phyloP scores from a whole-genome alignment of 2,888 invertebrate genomes.

The Encarsia formosa region DNA sequence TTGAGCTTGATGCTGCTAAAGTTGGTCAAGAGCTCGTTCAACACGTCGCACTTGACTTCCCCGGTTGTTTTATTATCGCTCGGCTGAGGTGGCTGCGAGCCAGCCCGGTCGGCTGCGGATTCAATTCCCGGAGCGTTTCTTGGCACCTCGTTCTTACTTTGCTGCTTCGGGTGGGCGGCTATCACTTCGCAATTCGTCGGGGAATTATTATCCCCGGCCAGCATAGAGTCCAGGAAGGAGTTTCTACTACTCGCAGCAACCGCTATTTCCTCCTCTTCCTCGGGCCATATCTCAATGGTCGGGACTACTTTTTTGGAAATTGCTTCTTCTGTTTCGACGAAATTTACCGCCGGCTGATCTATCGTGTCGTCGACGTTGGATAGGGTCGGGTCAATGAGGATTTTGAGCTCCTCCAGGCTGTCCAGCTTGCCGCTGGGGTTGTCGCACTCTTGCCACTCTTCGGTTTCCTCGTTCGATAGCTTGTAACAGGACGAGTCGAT shows the following conservation, averaged over 20 bases:
- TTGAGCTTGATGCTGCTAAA: constrained; percentile 43
- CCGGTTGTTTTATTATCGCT: constrained; percentile 28
- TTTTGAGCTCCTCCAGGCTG: neutral
- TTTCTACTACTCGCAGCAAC: constrained; percentile 30
- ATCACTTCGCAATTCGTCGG: constrained; percentile 31
- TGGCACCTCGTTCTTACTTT: neutral
- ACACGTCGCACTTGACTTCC: constrained; percentile 40
- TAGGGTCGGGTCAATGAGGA: neutral
- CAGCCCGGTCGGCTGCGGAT: constrained; percentile 14
- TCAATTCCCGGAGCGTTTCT: constrained; percentile 1
- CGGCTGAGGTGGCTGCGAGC: neutral
- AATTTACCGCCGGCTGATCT: neutral
- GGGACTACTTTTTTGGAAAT: neutral
- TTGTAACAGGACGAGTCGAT: constrained; percentile 28
- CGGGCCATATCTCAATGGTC: neutral
- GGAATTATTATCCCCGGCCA: constrained; percentile 22
- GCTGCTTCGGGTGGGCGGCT: constrained; percentile 31
- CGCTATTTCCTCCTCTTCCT: constrained; percentile 20
- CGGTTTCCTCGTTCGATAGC: constrained; percentile 27
- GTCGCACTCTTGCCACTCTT: constrained; percentile 9
- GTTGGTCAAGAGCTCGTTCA: constrained; percentile 44
- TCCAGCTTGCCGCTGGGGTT: neutral
- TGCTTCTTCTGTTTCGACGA: neutral
- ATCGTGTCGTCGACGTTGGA: neutral
- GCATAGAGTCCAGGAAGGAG: constrained; percentile 43